Percentiles rank a stretch among this genome's conserved stretches.
Evolutionary conservation across 2,113 vertebrate species (phyloP).

Genomic region (Otus sunia): DNA sequence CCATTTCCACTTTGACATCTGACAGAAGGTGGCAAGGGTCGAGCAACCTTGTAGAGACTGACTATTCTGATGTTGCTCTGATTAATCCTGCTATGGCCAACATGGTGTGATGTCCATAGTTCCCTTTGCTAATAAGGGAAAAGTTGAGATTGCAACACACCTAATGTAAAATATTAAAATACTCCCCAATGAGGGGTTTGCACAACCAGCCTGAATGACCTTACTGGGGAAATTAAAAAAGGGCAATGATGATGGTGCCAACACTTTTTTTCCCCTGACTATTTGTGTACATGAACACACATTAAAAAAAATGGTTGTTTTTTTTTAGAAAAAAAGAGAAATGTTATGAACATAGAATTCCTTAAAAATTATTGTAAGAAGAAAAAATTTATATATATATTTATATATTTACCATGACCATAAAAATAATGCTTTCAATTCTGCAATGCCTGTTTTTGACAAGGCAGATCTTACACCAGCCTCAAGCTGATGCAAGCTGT

Average conservation of each 20-base stretch:
- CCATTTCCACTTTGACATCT: background rate
- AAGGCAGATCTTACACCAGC: background rate
- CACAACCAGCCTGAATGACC: background rate
- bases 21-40: background rate
- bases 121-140: background rate
- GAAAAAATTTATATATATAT: background rate
- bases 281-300: background rate
- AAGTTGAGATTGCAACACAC: background rate
- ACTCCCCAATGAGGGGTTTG: background rate
- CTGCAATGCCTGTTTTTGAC: background rate
- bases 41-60: background rate
- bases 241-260: fast-evolving
- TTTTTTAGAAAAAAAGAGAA: background rate
- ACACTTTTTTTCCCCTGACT: background rate
- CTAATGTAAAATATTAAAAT: background rate
- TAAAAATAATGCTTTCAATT: background rate
- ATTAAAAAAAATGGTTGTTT: background rate
- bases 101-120: background rate
- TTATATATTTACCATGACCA: background rate
- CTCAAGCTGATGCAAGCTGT: background rate
- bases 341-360: background rate
- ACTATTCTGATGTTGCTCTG: background rate
- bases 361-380: background rate
- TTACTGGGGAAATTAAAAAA: background rate
- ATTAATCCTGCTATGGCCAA: background rate